Conservation (phyloP, 2,888 invertebrate species). For the Oxycera nigricornis region DNA sequence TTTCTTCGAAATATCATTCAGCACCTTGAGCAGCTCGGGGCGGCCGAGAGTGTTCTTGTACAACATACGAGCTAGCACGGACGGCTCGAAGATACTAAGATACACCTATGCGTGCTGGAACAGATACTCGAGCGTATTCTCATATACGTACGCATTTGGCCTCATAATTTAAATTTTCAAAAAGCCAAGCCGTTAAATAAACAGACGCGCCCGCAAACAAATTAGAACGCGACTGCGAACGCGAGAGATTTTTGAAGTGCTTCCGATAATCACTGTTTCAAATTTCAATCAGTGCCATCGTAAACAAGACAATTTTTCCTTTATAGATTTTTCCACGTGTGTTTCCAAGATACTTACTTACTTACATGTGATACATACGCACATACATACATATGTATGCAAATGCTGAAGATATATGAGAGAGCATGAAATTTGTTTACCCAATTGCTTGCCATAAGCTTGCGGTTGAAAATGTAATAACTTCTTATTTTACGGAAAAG, state of each 20-base stretch:
- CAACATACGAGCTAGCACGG: too few relatives aligned
- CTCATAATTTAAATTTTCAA: constrained; percentile 39
- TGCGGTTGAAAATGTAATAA: not conserved
- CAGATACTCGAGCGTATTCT: not conserved
- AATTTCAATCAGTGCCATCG: constrained; percentile 32
- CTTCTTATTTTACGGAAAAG: not conserved
- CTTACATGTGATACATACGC: not conserved
- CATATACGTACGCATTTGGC: constrained; percentile 1
- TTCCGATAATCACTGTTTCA: constrained; percentile 28
- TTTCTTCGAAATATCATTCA: constrained; percentile 32
- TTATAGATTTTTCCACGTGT: not conserved
- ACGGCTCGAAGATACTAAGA: too few relatives aligned
- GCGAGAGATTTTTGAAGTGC: constrained; percentile 20
- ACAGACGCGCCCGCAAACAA: constrained; percentile 23
- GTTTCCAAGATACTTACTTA: not conserved
- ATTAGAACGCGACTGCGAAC: constrained; percentile 32
- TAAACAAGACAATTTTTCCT: constrained; percentile 34
- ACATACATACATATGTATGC: not conserved
- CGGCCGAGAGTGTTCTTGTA: not conserved
- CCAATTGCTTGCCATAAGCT: not conserved
- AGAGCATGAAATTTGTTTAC: not conserved
- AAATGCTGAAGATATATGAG: not conserved
- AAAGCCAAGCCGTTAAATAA: constrained; percentile 33
- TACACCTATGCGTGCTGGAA: not conserved
- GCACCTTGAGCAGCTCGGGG: constrained; percentile 16